Evolutionary conservation across 1,140 invertebrate genomes (phyloP).

Genomic region (Acromyrmex heyeri): DNA sequence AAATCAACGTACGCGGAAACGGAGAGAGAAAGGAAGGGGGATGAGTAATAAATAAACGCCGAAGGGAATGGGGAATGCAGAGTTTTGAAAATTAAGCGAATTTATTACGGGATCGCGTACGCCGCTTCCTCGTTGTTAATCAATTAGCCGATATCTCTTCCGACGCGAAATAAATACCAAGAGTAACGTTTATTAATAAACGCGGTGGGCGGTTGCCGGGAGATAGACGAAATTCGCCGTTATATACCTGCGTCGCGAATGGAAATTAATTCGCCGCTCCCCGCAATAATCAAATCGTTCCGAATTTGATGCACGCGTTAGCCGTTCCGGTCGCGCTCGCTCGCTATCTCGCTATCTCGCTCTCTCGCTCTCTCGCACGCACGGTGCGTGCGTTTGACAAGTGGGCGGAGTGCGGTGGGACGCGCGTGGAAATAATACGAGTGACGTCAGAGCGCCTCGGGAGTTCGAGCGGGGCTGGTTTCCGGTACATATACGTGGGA

Average conservation of each 20-base stretch:
- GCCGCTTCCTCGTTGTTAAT: slow-evolving; percentile 15
- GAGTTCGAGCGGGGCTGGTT: slow-evolving; percentile 4
- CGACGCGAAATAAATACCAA: slow-evolving; percentile 25
- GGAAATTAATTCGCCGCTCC: slow-evolving; percentile 61
- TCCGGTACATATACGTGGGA: neutral
- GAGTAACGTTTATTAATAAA: slow-evolving; percentile 52
- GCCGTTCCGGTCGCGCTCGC: neutral
- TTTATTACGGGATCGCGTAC: slow-evolving; percentile 23
- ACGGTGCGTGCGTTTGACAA: slow-evolving; percentile 58
- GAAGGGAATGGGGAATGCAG: slow-evolving; percentile 1
- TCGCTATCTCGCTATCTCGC: neutral
- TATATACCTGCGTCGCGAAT: slow-evolving; percentile 14
- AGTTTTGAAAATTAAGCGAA: slow-evolving; percentile 23
- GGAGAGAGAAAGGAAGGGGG: neutral
- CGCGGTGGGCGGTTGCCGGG: neutral
- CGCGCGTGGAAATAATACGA: slow-evolving; percentile 57
- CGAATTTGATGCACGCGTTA: slow-evolving; percentile 49
- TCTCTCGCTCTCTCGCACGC: neutral
- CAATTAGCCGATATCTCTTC: slow-evolving; percentile 3
- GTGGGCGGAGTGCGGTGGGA: slow-evolving; percentile 20
- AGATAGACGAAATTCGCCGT: slow-evolving; percentile 3
- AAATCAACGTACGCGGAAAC: neutral
- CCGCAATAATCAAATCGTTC: slow-evolving; percentile 63
- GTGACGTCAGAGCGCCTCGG: slow-evolving; percentile 65
- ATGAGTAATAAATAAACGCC: slow-evolving; percentile 4